These are phyloP conservation scores for Rosalia funebris DNA, from an alignment of 2,888 invertebrate species.

Conservation along the genomic window DNA sequence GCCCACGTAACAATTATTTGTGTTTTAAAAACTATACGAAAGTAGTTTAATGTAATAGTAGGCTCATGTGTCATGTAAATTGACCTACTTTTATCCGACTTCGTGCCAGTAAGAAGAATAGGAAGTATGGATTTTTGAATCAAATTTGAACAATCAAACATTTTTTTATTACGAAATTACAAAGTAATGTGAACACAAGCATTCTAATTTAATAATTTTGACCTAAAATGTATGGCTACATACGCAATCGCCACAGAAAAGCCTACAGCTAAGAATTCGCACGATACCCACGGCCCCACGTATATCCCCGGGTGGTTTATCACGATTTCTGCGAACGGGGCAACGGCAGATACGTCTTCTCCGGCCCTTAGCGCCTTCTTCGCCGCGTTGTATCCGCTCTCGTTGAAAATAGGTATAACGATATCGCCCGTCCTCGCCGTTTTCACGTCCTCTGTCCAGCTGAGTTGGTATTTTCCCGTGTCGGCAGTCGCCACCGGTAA, in stretches of 20 bases:
- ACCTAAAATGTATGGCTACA: slow-evolving; percentile 83
- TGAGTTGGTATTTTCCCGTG: slow-evolving; percentile 86
- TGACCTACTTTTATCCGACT: too few relatives aligned
- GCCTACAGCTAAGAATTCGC: slow-evolving; percentile 84
- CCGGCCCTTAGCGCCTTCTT: slow-evolving; percentile 81
- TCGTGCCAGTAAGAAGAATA: too few relatives aligned
- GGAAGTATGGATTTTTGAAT: too few relatives aligned
- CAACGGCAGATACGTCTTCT: slow-evolving; percentile 72
- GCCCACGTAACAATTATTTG: too few relatives aligned
- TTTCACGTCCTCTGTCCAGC: slow-evolving; percentile 88
- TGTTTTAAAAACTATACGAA: too few relatives aligned
- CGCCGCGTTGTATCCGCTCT: slow-evolving; percentile 86
- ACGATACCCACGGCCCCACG: slow-evolving; percentile 89
- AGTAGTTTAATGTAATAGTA: too few relatives aligned
- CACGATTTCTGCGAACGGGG: slow-evolving; percentile 75
- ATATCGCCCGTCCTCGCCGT: slow-evolving; percentile 83
- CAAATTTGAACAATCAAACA: too few relatives aligned
- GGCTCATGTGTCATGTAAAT: too few relatives aligned
- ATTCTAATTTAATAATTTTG: slow-evolving; percentile 67
- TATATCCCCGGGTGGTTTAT: slow-evolving; percentile 81
- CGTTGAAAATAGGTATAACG: slow-evolving; percentile 83
- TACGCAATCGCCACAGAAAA: slow-evolving; percentile 82
- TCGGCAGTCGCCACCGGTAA: slow-evolving; percentile 81
- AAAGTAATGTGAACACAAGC: too few relatives aligned
- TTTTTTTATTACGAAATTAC: too few relatives aligned